phyloP scores from a whole-genome alignment of 1,140 invertebrate species.

The Wasmannia auropunctata region DNA sequence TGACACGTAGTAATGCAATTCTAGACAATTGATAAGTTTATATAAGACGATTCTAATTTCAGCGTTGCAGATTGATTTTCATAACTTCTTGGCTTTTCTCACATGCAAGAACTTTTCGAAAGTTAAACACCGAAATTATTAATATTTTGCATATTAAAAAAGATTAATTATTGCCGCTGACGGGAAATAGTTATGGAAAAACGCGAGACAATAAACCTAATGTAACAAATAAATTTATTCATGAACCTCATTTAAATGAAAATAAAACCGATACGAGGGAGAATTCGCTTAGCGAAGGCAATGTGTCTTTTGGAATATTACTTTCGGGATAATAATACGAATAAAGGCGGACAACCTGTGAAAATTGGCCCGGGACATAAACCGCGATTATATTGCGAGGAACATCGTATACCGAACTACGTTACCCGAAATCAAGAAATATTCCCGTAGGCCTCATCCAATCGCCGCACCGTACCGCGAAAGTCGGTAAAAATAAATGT shows the following conservation, averaged over 20 bases:
- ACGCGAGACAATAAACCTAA: slow-evolving; percentile 17
- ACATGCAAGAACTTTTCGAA: background rate
- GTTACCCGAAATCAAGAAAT: slow-evolving; percentile 52
- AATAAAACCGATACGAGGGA: slow-evolving; percentile 44
- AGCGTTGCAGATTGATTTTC: background rate
- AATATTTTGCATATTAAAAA: background rate
- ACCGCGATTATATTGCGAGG: slow-evolving; percentile 60
- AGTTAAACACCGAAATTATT: background rate
- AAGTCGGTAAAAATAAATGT: slow-evolving; percentile 67
- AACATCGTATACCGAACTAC: slow-evolving; percentile 48
- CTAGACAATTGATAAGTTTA: background rate
- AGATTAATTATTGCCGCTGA: background rate
- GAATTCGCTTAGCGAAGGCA: slow-evolving; percentile 48
- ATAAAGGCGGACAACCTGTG: slow-evolving; percentile 49
- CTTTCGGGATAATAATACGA: slow-evolving; percentile 59
- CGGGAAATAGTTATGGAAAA: slow-evolving; percentile 12
- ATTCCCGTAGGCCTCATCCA: slow-evolving; percentile 60
- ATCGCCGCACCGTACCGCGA: slow-evolving; percentile 38
- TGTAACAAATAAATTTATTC: slow-evolving; percentile 54
- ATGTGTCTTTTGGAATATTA: slow-evolving; percentile 54
- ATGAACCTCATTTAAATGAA: slow-evolving; percentile 54
- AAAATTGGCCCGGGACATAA: slow-evolving; percentile 58
- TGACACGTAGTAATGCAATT: background rate
- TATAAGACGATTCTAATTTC: background rate
- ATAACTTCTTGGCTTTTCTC: background rate